These are phyloP conservation scores for Drosophila ohnishii DNA, from an alignment of 1,140 invertebrate genomes.

Conservation along the genomic window DNA sequence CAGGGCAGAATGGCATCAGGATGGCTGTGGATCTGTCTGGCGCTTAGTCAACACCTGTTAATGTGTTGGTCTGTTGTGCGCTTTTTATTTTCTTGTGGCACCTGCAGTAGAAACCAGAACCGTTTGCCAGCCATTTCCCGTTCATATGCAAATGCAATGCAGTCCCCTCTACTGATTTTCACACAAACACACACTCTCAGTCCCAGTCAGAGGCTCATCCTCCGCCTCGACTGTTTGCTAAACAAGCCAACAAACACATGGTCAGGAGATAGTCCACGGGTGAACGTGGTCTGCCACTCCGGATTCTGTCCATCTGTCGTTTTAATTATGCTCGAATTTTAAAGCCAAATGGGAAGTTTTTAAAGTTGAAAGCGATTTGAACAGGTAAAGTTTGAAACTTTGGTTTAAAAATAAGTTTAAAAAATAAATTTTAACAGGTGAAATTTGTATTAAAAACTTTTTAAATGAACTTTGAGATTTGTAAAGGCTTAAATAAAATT, in stretches of 20 bases:
- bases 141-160: slow-evolving; percentile 75
- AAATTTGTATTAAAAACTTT: too few species aligned
- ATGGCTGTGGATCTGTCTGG: slow-evolving; percentile 23
- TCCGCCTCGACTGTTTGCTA: slow-evolving; percentile 54
- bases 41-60: slow-evolving; percentile 81
- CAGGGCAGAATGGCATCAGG: not conserved
- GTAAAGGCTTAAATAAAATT: too few species aligned
- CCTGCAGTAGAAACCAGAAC: slow-evolving; percentile 13
- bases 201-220: not conserved
- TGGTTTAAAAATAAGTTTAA: not conserved
- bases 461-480: too few species aligned
- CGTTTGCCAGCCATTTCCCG: slow-evolving; percentile 15
- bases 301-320: slow-evolving; percentile 15
- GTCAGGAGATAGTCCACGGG: slow-evolving; percentile 59
- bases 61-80: slow-evolving; percentile 53
- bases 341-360: not conserved
- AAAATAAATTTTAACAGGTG: not conserved
- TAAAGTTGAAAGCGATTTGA: not conserved
- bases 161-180: slow-evolving; percentile 33
- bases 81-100: slow-evolving; percentile 45
- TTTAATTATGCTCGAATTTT: slow-evolving; percentile 33
- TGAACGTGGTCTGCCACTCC: slow-evolving; percentile 32
- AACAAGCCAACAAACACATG: slow-evolving; percentile 63
- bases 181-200: not conserved
- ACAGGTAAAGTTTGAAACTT: not conserved